Evolutionary conservation across 2,888 invertebrate species (phyloP).

Genomic region (Cryptus armator): DNA sequence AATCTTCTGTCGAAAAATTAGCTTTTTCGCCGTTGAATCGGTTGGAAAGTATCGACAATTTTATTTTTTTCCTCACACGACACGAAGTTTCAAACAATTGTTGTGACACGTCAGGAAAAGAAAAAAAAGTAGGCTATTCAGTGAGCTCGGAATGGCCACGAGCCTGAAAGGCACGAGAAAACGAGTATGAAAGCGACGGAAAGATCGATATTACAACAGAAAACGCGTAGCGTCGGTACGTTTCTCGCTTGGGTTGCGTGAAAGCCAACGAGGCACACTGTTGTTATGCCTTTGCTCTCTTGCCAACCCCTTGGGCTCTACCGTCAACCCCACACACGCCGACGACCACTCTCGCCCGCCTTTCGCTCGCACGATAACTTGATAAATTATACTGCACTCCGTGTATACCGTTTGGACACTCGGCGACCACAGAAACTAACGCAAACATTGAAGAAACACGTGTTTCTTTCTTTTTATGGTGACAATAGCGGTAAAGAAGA

Average conservation of each 20-base stretch:
- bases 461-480: slow-evolving; percentile 3
- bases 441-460: slow-evolving; percentile 39
- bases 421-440: slow-evolving; percentile 20
- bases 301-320: slow-evolving; percentile 20
- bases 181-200: slow-evolving; percentile 18
- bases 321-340: slow-evolving; percentile 6
- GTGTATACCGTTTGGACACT: slow-evolving; percentile 33
- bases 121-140: slow-evolving; percentile 54
- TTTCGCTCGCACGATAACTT: slow-evolving; percentile 45
- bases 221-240: slow-evolving; percentile 45
- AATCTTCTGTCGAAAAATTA: background rate
- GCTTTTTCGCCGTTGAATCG: background rate
- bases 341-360: background rate
- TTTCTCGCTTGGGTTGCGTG: slow-evolving; percentile 61
- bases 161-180: slow-evolving; percentile 16
- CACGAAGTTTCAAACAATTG: slow-evolving; percentile 44
- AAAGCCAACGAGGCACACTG: slow-evolving; percentile 53
- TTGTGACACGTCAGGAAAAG: slow-evolving; percentile 36
- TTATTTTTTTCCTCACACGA: background rate
- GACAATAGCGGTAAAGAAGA: background rate
- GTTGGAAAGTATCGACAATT: background rate
- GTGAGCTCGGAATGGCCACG: slow-evolving; percentile 26
- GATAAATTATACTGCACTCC: slow-evolving; percentile 58
- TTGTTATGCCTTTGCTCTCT: slow-evolving; percentile 24
- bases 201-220: slow-evolving; percentile 49